Base-by-base conservation (phyloP, 2,797 vertebrate species). In the Melanotaenia boesemani region DNA sequence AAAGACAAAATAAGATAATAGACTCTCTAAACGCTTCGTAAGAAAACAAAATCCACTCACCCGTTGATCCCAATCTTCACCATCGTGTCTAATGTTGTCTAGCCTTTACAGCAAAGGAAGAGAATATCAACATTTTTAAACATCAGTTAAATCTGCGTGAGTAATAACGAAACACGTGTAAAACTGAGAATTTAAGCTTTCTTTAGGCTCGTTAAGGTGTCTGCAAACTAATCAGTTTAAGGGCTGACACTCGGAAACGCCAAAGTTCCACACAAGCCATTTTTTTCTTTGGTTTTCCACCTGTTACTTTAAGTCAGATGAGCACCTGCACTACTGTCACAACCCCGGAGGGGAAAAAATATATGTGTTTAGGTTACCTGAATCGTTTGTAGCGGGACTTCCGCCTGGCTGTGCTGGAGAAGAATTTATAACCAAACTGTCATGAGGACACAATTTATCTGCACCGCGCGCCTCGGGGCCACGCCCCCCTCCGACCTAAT, bases 61-160 rank as follows among this genome's bases (percentile, higher is more conserved):
- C 92, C 92, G 10, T 93, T 93, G 77, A 93, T 83, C 71, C 92
- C 92, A 30, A 93, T 87, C 84, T 93, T 92, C 89, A 93, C 92
- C 92, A 92, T 93, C 18, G 61, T 85, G 82, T 50, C 77, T 73
- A 85, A 62, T 84, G 28, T 82, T 63, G 5, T 81, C 44, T 7
- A 20, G 36, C 83, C 59, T 67, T 32, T 63, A 72, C 85, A 85
- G 70, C 12, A 78, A 28, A 5, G 2, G 15, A 4, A 12, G 30
- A 0, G 39, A 0, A 54, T 5, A 4, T 24, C 0, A 32, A 16
- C 0, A 60, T 57, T 26, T 16, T 32, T 34, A 24, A 9, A 37
- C 36, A 37, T 37, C 36, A 9, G 8, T 37, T 37, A 37, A 37
- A 37, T 11, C 6, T 1, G 36, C 7, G 36, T 10, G 36, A 37